Percentiles rank a stretch among this genome's conserved stretches.
Conservation (phyloP, 30 jellyfish, hydroid and myxozoan species). For the Mastigias papua region DNA sequence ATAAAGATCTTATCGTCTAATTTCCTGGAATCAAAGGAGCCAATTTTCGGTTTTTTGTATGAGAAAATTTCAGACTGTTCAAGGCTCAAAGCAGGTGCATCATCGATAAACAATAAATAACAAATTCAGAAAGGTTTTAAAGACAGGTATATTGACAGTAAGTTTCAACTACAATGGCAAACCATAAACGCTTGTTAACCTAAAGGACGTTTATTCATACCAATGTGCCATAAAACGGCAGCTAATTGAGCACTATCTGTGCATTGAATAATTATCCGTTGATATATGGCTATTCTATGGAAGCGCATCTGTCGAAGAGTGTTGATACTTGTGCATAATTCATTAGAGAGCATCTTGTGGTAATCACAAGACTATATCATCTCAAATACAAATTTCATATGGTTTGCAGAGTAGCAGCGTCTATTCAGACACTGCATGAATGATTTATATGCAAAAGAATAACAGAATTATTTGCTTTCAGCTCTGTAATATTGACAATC, state of each 20-base stretch:
- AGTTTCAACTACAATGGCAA: neutral
- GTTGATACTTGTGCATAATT: neutral
- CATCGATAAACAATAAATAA: neutral
- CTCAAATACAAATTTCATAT: neutral
- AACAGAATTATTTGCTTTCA: neutral
- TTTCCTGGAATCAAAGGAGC: neutral
- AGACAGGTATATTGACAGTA: neutral
- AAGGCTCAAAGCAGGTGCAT: neutral
- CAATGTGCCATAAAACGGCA: neutral
- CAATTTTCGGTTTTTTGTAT: neutral
- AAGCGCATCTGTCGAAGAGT: neutral
- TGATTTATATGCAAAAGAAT: slow-evolving; percentile 8
- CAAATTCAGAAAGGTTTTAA: neutral
- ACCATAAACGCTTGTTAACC: neutral
- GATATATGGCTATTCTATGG: neutral
- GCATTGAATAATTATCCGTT: neutral
- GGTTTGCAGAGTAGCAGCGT: slow-evolving; percentile 25
- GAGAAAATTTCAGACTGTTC: neutral
- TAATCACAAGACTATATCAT: neutral
- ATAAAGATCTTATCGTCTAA: neutral
- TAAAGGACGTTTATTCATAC: neutral
- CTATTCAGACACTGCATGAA: slow-evolving; percentile 36
- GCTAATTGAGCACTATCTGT: neutral
- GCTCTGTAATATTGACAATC: too few relatives aligned
- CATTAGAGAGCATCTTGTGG: neutral